Percentiles rank a stretch among this genome's conserved stretches.
Conservation (phyloP, 2,113 vertebrate species). For the Oncorhynchus mykiss region DNA sequence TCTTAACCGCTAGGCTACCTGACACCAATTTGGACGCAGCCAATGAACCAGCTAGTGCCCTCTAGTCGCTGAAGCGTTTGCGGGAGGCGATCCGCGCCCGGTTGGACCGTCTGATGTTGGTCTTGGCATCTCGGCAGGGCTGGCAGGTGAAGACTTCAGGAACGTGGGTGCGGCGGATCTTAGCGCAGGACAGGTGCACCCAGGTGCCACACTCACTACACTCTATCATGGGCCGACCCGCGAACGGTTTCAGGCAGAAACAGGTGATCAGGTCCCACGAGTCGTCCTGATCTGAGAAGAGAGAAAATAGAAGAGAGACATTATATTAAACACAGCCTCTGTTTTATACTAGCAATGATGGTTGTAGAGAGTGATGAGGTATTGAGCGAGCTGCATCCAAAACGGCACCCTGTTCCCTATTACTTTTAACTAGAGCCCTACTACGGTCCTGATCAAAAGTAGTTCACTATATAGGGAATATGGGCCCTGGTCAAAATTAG, state of each 20-base stretch:
- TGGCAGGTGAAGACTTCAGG: slow-evolving; percentile 52
- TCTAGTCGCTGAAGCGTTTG: slow-evolving; percentile 5
- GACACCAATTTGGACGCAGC: too few relatives aligned
- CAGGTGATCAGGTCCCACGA: slow-evolving; percentile 12
- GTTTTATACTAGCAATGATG: too few relatives aligned
- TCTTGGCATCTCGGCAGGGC: slow-evolving; percentile 39
- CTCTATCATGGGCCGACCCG: slow-evolving; percentile 57
- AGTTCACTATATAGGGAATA: too few relatives aligned
- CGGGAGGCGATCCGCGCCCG: background rate
- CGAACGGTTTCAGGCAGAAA: slow-evolving; percentile 52
- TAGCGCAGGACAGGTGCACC: slow-evolving; percentile 53
- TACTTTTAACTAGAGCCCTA: too few relatives aligned
- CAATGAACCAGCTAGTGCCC: background rate
- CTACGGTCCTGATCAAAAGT: too few relatives aligned
- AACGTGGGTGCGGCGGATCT: slow-evolving; percentile 52
- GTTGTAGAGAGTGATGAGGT: too few relatives aligned
- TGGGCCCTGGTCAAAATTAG: too few relatives aligned
- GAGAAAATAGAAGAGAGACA: background rate
- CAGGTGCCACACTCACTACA: slow-evolving; percentile 51
- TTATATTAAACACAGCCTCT: too few relatives aligned
- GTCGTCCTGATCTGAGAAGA: slow-evolving; percentile 33
- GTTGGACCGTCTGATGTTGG: slow-evolving; percentile 3
- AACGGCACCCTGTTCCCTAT: too few relatives aligned
- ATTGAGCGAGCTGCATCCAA: too few relatives aligned
- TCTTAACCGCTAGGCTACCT: too few relatives aligned